These are phyloP conservation scores for Disparrhopalites patrizii DNA, from an alignment of 2,888 invertebrate species.

Conservation along the genomic window DNA sequence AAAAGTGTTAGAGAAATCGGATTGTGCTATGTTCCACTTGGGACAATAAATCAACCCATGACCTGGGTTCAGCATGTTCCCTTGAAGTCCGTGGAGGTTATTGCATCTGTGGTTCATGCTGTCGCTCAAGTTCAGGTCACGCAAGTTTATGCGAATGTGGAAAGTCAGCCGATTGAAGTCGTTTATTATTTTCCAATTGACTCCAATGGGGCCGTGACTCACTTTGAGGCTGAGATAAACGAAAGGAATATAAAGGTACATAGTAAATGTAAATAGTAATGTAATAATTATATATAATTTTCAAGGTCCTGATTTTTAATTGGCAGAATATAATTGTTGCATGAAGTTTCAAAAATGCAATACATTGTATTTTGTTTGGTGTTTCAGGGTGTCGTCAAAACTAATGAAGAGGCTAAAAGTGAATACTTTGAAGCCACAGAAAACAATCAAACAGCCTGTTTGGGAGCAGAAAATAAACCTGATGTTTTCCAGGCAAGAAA, in stretches of 20 bases:
- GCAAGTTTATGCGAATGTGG: conserved; percentile 45
- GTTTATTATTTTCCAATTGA: conserved; percentile 32
- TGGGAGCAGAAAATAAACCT: conserved; percentile 42
- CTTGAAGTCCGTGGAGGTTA: conserved; percentile 33
- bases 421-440: conserved; percentile 43
- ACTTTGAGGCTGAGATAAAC: conserved; percentile 42
- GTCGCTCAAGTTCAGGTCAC: conserved; percentile 40
- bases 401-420: conserved; percentile 42
- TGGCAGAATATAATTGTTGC: background rate
- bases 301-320: no score
- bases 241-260: conserved; percentile 25
- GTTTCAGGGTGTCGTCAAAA: conserved; percentile 41
- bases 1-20: no score
- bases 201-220: conserved; percentile 17
- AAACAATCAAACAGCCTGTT: conserved; percentile 37
- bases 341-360: background rate
- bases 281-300: no score
- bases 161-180: conserved; percentile 45
- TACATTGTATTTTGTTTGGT: background rate
- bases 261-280: background rate
- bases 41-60: no score
- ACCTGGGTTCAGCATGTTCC: conserved; percentile 37
- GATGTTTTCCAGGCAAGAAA: conserved; percentile 44
- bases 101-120: conserved; percentile 38
- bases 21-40: no score